Evolutionary conservation across 2,797 vertebrate genomes (phyloP).

Genomic region (Pampus argenteus): DNA sequence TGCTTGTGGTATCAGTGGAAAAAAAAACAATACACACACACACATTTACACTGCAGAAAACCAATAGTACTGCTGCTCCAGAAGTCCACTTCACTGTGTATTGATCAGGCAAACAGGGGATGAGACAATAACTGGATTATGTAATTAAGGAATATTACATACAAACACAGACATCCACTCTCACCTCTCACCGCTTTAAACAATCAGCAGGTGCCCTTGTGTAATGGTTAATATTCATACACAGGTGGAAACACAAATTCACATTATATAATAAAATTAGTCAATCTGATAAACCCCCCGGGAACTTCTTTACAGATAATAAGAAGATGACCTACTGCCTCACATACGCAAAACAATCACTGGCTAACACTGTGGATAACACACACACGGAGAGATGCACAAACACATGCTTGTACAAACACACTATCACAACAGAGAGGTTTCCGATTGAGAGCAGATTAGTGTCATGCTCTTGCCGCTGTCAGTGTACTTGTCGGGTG

Average conservation of each 20-base stretch:
- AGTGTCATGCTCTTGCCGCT: slow-evolving; percentile 14
- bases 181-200: background rate
- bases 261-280: background rate
- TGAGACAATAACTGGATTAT: slow-evolving; percentile 62
- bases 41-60: slow-evolving; percentile 11
- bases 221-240: background rate
- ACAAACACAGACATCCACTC: slow-evolving; percentile 12
- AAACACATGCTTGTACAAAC: slow-evolving; percentile 19
- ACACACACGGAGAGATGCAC: background rate
- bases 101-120: slow-evolving; percentile 33
- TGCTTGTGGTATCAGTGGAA: slow-evolving; percentile 43
- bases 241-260: slow-evolving; percentile 1
- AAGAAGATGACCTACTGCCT: slow-evolving; percentile 42
- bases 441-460: slow-evolving; percentile 56
- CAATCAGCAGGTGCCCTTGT: slow-evolving; percentile 1
- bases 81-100: slow-evolving; percentile 23
- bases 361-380: slow-evolving; percentile 3
- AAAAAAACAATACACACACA: slow-evolving; percentile 13
- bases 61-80: slow-evolving; percentile 7
- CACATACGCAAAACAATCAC: slow-evolving; percentile 23
- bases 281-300: slow-evolving; percentile 12
- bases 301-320: slow-evolving; percentile 35
- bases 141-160: slow-evolving; percentile 37
- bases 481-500: slow-evolving; percentile 4
- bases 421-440: slow-evolving; percentile 30